phyloP scores from a whole-genome alignment of 2,797 vertebrate species.

The Pampus argenteus region DNA sequence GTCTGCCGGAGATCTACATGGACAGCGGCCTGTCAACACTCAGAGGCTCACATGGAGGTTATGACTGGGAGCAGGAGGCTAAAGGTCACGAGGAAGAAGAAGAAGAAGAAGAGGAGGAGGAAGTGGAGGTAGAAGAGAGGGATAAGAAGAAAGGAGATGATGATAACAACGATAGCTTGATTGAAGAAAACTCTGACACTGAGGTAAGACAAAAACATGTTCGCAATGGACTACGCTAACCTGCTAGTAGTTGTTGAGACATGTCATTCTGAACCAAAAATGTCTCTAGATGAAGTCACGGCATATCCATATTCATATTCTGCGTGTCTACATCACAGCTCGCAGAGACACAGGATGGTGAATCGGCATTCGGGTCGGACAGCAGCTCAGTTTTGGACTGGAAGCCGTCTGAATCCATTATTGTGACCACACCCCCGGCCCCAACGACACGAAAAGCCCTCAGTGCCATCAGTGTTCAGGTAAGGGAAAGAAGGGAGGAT shows the following conservation, averaged over 20 bases:
- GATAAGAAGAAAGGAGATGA: slow-evolving; percentile 67
- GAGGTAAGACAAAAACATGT: slow-evolving; percentile 84
- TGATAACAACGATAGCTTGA: slow-evolving; percentile 75
- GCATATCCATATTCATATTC: no score
- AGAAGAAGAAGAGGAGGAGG: slow-evolving; percentile 73
- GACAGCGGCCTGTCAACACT: slow-evolving; percentile 95
- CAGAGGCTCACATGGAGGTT: slow-evolving; percentile 89
- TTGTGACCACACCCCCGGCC: slow-evolving; percentile 60
- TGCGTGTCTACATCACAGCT: slow-evolving; percentile 78
- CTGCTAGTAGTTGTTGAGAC: not conserved
- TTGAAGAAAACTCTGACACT: slow-evolving; percentile 87
- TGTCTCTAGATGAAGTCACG: not conserved
- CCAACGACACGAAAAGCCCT: slow-evolving; percentile 86
- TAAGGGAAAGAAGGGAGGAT: slow-evolving; percentile 54
- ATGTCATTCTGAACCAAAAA: no score
- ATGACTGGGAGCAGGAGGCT: slow-evolving; percentile 90
- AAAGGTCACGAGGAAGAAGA: slow-evolving; percentile 80
- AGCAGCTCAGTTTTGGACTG: slow-evolving; percentile 84
- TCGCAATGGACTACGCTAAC: no score
- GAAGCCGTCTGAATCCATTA: slow-evolving; percentile 80
- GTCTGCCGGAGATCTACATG: slow-evolving; percentile 90
- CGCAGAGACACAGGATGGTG: slow-evolving; percentile 85
- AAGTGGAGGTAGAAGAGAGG: slow-evolving; percentile 78
- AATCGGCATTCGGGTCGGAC: slow-evolving; percentile 86
- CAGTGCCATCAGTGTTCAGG: slow-evolving; percentile 87